Base-by-base conservation (phyloP, 2,113 vertebrate genomes). In the Pygoscelis antarcticus region DNA sequence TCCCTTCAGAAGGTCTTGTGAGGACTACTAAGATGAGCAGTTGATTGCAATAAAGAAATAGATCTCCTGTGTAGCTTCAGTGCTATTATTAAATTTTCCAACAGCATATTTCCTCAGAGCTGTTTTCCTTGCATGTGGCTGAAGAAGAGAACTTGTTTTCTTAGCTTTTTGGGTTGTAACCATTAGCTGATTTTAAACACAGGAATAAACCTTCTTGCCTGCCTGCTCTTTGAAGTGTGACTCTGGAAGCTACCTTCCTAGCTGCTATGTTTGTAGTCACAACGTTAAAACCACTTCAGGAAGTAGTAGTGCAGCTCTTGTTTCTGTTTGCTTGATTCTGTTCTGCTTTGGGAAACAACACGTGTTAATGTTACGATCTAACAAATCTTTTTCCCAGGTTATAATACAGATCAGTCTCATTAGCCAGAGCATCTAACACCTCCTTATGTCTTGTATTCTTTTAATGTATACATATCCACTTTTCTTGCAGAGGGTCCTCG, bases 341-440 rank as follows among this genome's bases (percentile, higher is more conserved):
- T 70, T 76, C 18, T 83, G 25, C 49, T 71, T 34, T 61, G 65
- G 14, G 18, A 60, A 76, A 42, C 42, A 85, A 23, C 14, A 34
- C 0, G 0, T 62, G 38, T 60, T 86, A n/a, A 23, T 66, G 12
- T 58, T 49, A 15, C 62, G 13, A 51, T 76, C 19, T 71, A 20
- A 30, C 0, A 0, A 57, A 11, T 47, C n/a, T 0, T 77, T 69
- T 66, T 81, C 44, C 7, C 38, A 68, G 44, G 4, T 81, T 87
- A 22, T 54, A 44, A n/a, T 22, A 34, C 13, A 18, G 20, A 38
- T 64, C 20, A 80, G 19, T 68, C 16, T 81, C 7, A 26, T 2
- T 62, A 30, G 42, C 16, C 29, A 32, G 16, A 51, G 17, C 52
- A 17, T 68, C 27, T 76, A 38, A 44, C 15, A 58, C 13, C 7